phyloP scores from a whole-genome alignment of 2,888 invertebrate species.

The Bruchidius siliquastri region DNA sequence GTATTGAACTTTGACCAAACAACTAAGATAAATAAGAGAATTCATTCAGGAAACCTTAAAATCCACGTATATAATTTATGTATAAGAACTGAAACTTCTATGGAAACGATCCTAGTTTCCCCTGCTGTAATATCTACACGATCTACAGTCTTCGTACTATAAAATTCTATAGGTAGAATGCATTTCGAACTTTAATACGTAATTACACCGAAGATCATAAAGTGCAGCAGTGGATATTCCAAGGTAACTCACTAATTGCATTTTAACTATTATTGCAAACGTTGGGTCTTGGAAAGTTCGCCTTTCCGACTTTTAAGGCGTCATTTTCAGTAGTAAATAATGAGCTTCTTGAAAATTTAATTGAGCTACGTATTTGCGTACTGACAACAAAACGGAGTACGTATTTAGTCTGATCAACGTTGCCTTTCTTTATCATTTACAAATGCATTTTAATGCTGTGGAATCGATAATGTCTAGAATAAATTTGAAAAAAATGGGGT shows the following conservation, averaged over 20 bases:
- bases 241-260: not conserved
- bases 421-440: too few species aligned
- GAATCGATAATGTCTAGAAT: too few species aligned
- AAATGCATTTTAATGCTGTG: too few species aligned
- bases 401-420: too few species aligned
- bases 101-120: too few species aligned
- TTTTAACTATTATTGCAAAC: not conserved
- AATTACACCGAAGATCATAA: not conserved
- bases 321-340: not conserved
- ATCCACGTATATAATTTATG: too few species aligned
- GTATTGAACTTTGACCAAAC: too few species aligned
- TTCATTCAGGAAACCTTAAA: too few species aligned
- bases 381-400: not conserved
- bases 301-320: not conserved
- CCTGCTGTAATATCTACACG: not conserved
- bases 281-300: not conserved
- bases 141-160: not conserved
- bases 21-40: too few species aligned
- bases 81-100: too few species aligned
- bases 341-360: constrained; percentile 1
- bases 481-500: too few species aligned
- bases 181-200: not conserved
- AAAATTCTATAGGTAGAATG: not conserved
- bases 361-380: not conserved
- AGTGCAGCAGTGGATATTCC: not conserved